Conservation (phyloP, 2,888 invertebrate genomes). For the Melolontha melolontha region DNA sequence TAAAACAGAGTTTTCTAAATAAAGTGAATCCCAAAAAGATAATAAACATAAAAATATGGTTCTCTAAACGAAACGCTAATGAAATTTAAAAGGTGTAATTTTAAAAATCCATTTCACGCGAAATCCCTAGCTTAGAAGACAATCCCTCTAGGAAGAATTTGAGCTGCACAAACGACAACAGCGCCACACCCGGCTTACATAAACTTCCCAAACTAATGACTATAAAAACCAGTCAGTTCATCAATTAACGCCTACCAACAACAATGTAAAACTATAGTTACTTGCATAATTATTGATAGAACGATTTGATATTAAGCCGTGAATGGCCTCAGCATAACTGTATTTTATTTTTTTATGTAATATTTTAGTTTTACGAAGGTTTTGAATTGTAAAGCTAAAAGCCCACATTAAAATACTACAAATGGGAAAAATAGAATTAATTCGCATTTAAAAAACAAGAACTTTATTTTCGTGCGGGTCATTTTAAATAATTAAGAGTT, state of each 20-base stretch:
- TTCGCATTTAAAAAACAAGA: too few relatives aligned
- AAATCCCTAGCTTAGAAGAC: slow-evolving; percentile 21
- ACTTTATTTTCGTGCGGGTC: too few relatives aligned
- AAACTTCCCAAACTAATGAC: slow-evolving; percentile 14
- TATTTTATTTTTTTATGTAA: too few relatives aligned
- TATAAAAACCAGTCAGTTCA: slow-evolving; percentile 4
- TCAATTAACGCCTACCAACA: not conserved
- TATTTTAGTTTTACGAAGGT: too few relatives aligned
- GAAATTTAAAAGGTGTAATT: slow-evolving; percentile 31
- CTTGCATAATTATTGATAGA: not conserved
- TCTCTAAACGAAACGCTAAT: slow-evolving; percentile 24
- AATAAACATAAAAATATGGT: slow-evolving; percentile 3
- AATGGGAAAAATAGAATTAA: too few relatives aligned
- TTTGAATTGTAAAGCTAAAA: too few relatives aligned
- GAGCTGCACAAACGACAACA: slow-evolving; percentile 16
- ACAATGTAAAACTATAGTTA: not conserved
- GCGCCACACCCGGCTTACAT: not conserved
- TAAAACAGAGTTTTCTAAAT: not conserved
- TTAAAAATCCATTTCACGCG: slow-evolving; percentile 27
- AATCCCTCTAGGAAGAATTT: slow-evolving; percentile 15
- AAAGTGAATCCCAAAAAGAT: not conserved
- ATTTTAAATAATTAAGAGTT: too few relatives aligned
- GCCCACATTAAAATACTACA: too few relatives aligned
- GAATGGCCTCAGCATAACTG: too few relatives aligned
- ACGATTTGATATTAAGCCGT: too few relatives aligned